Base-by-base conservation (phyloP, 2,113 vertebrate species). In the Siphamia tubifer region DNA sequence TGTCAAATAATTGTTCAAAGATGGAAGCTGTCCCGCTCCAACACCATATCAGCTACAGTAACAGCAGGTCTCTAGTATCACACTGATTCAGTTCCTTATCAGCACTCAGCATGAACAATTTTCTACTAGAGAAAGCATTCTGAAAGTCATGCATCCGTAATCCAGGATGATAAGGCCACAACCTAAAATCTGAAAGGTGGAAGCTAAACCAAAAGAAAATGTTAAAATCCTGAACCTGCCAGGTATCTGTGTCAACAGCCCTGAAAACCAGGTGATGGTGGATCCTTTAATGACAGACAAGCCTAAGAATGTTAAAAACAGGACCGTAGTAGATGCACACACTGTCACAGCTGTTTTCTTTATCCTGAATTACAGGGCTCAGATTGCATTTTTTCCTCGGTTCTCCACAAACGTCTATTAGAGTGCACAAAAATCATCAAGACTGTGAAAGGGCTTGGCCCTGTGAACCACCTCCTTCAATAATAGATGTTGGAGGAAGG, bases 251-350 rank as follows among this genome's bases (percentile, higher is more conserved):
- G 60, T 71, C 75, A 77, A 56, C 70, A 53, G 15, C 43, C 9
- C 55, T 16, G 21, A 60, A 77, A 83, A 84, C 24, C 71, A 84
- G 82, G 77, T 83, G 79, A 89, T 52, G 28, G 39, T 34, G 56
- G 45, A 58, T 63, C 32, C 64, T 73, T 61, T 90, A 91, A 91
- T 91, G 84, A 92, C 84, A 90, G 87, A 71, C 58, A 5, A 49
- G 65, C 39, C 28, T 27, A 84, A 63, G 82, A 89, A 88, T 86
- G 87, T 89, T 91, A 87, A 89, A 83, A 74, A 81, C 77, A 88
- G 86, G 78, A 82, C 60, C 51, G 63, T 16, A 1, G 13, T 5
- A 43, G 58, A 19, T 12, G 28, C 23, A 21, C 58, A 39, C 43
- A 24, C 45, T 49, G 47, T 38, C 35, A 82, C 91, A 92, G 78